Evolutionary conservation across 2,888 invertebrate genomes (phyloP).

Genomic region (Plagodis pulveraria): DNA sequence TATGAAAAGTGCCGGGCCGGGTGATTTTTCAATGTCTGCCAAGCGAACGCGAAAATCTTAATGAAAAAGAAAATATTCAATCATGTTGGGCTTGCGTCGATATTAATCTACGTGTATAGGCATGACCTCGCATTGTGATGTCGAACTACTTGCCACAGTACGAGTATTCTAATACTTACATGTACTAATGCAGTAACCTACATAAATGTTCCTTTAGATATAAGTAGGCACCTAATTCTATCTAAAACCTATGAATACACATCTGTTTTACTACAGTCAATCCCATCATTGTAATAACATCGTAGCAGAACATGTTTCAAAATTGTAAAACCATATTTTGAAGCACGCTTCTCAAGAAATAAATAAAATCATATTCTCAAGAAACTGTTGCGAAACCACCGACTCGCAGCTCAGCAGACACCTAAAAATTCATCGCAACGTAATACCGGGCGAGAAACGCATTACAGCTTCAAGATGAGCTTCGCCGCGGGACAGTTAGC

Average conservation of each 20-base stretch:
- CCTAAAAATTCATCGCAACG: conserved; percentile 78
- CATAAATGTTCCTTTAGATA: no score
- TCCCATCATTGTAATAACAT: no score
- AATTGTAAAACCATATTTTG: no score
- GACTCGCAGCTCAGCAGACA: conserved; percentile 42
- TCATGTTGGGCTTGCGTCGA: conserved; percentile 50
- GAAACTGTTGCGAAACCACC: conserved; percentile 32
- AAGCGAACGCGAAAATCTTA: conserved; percentile 74
- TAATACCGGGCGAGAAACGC: conserved; percentile 77
- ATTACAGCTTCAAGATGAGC: conserved; percentile 84
- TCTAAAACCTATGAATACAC: no score
- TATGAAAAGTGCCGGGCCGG: conserved; percentile 81
- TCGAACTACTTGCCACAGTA: no score
- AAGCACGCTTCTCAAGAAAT: background rate
- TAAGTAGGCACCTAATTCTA: no score
- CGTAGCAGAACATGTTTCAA: no score
- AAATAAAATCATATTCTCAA: conserved; percentile 23
- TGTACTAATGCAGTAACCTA: no score
- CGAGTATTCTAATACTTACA: no score
- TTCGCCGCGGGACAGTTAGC: conserved; percentile 82
- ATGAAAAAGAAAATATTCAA: conserved; percentile 79
- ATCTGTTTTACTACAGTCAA: no score
- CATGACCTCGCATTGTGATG: background rate
- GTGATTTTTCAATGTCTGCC: conserved; percentile 76
- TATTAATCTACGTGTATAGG: conserved; percentile 42